These are phyloP conservation scores for Apodemus sylvaticus DNA, from an alignment of 2,113 vertebrate genomes.

Conservation along the genomic window DNA sequence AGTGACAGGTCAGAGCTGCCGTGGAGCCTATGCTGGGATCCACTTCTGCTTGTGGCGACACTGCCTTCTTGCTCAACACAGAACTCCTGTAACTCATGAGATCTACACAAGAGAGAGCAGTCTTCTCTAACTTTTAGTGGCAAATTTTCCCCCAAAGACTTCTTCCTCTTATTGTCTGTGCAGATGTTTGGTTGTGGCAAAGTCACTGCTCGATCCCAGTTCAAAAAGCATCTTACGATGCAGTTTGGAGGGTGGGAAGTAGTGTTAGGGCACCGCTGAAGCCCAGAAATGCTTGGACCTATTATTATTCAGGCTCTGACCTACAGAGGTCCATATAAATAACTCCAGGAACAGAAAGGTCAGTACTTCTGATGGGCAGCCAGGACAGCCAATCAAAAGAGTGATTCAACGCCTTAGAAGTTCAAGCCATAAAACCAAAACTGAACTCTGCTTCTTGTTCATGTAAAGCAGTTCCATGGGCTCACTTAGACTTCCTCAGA, in stretches of 20 bases:
- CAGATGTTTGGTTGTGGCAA: background rate
- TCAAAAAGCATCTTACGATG: background rate
- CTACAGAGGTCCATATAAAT: constrained; percentile 66
- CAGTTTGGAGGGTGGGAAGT: background rate
- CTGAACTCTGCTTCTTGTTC: background rate
- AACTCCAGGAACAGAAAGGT: constrained; percentile 48
- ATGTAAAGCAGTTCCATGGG: background rate
- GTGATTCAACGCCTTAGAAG: constrained; percentile 48
- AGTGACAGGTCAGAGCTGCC: background rate
- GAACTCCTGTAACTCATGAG: too few species aligned
- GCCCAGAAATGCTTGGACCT: background rate
- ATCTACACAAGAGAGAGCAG: background rate
- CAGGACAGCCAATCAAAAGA: constrained; percentile 49
- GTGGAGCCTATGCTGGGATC: background rate
- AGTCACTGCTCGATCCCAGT: background rate
- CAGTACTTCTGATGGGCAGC: constrained; percentile 67
- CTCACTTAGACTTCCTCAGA: background rate
- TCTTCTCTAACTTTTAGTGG: background rate
- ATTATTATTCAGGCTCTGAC: constrained; percentile 45
- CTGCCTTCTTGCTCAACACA: background rate
- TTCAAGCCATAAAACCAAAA: background rate
- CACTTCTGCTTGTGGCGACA: background rate
- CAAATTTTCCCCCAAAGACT: background rate
- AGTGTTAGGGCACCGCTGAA: background rate
- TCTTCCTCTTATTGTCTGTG: background rate